Base-by-base conservation (phyloP, 2,797 vertebrate genomes). In the Stomatorhinus walkeri region DNA sequence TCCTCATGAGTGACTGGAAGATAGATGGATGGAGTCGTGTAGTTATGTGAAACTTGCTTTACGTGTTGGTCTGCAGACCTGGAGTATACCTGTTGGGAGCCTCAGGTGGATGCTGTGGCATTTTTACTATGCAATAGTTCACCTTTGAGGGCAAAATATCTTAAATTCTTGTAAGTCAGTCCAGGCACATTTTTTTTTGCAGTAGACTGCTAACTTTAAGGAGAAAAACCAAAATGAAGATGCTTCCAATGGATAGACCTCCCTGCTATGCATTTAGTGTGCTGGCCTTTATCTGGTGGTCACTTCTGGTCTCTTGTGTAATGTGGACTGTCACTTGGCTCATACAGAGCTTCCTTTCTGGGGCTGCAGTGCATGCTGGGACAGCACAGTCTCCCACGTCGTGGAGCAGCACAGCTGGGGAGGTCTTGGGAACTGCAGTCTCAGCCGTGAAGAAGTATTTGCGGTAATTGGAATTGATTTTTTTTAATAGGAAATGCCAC, bases 351-450 rank as follows among this genome's bases (percentile, higher is more conserved):
- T 88, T 49, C 54, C 12, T 85, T 83, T 83, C 28, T 85, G 40
- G 56, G 24, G 14, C 14, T 1, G n/a, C 79, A 49, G 79, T 88
- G 79, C 52, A 61, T 88, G 88, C 52, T 88, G 79, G 88, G 88
- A 88, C 19, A n/a, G 10, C 81, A 7, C 24, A 88, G 52, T 40
- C n/a, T 28, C 51, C n/a, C 54, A 87, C 19, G 2, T 22, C 5
- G 2, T n/a, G 36, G 19, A 81, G 51, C 68, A 40, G 51, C 68
- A 54, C 8, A 6, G 40, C 72, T 28, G 46, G 46, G 32, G 43
- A 79, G 87, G 12, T 61, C 24, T 14, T 81, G 46, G 49, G 19
- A 59, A 12, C 16, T 43, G 54, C 19, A 61, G 28, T 14, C 32
- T 56, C 3, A 8, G 28, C 28, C 28, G 28, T 32, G 28, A 32